Percentiles rank a stretch among this genome's conserved stretches.
phyloP scores from a whole-genome alignment of 2,113 vertebrate genomes.

The Rhinoptilus africanus region DNA sequence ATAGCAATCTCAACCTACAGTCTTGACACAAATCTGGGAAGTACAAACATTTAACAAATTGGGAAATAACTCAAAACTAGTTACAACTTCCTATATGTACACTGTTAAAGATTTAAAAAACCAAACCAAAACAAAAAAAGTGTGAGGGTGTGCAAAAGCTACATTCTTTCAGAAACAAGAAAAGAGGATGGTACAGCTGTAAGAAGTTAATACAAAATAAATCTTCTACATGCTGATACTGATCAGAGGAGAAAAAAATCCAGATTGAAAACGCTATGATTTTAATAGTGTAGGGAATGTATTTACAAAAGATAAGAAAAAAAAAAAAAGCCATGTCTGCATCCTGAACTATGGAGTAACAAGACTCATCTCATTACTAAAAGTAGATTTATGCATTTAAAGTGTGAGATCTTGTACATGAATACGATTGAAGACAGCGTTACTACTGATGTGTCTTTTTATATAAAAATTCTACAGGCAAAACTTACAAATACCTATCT shows the following conservation, averaged over 20 bases:
- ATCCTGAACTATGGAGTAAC: neutral
- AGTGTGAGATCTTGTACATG: neutral
- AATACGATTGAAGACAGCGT: neutral
- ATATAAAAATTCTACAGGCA: neutral
- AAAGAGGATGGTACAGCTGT: neutral
- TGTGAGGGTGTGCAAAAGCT: neutral
- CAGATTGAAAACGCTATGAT: neutral
- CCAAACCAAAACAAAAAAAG: neutral
- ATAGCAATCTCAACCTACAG: neutral
- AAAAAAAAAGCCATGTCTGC: accelerated
- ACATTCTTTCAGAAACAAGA: neutral
- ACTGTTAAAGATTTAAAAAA: neutral
- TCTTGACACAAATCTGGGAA: neutral
- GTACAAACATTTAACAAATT: neutral
- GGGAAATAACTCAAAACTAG: neutral
- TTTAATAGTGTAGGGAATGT: neutral
- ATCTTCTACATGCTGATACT: neutral
- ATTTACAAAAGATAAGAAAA: neutral
- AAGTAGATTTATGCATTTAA: neutral
- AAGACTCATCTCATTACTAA: neutral
- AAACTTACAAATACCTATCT: neutral
- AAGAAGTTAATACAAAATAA: neutral
- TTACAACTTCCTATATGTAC: neutral
- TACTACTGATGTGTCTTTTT: neutral
- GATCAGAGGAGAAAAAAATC: neutral